Evolutionary conservation across 2,797 vertebrate genomes (phyloP), one percentile per base, ranked within the genome.

Genomic region (Sternarchorhynchus goeldii): DNA sequence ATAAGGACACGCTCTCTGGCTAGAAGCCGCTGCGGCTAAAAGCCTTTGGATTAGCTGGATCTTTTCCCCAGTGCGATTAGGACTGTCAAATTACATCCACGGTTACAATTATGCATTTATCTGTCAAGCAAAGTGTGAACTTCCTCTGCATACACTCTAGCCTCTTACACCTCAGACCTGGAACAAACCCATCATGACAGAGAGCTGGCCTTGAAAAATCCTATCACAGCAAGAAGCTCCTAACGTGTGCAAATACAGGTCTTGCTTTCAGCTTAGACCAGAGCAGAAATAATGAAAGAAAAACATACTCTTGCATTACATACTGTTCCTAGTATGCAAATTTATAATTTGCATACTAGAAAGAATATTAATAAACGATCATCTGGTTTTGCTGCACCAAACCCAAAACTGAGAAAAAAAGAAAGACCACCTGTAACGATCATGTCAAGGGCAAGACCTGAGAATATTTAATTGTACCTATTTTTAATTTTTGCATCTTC

Each of bases 51-150:
- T 88, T 83, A 88, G 71, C 80, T 1, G 12, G 21, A 53, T 59
- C 81, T 84, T 84, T 81, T 50, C 8, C 70, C 87, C 78, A 77
- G 79, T 81, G 79, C 73, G 82, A 88, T 89, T 86, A 89, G 88
- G 84, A 85, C 85, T 86, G 87, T 88, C 86, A 89, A 89, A 92
- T 91, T 90, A 90, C 84, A 90, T 85, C 83, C 68, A 80, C 74
- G 69, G 57, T 81, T 80, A 85, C 83, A 86, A 88, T 86, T 84
- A 85, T 74, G 81, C 87, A 57, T 79, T 85, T 83, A 39, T 82
- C 77, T 81, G 87, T 90, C 87, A 88, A 87, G 82, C 88, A 73
- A 86, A 83, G 77, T 70, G 81, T 21, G 75, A 68, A 66, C 45
- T 66, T 80, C 50, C 32, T 74, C 20, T 18, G 60, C 70, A 71